These are phyloP conservation scores for Callopanchax toddi DNA, from an alignment of 2,113 vertebrate genomes.

Conservation along the genomic window DNA sequence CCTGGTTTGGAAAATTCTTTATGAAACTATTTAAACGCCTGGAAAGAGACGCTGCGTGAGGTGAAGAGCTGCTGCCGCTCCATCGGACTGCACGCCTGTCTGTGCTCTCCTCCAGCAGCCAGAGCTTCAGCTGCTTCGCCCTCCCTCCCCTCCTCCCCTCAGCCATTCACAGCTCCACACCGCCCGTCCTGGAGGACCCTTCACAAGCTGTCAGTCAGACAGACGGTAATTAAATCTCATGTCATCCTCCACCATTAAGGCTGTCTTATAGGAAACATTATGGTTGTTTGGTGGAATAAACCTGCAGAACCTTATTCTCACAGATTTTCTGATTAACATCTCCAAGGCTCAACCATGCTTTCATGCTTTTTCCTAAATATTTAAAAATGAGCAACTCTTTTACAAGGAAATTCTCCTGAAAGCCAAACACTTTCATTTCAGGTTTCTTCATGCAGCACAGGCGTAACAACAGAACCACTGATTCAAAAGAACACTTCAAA, in stretches of 20 bases:
- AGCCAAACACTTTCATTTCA: no score
- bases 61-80: constrained; percentile 19
- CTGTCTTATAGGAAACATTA: no score
- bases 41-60: neutral
- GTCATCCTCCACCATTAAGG: neutral
- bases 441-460: no score
- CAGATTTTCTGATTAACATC: no score
- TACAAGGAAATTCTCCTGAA: no score
- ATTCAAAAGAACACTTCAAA: no score
- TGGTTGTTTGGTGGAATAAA: no score
- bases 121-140: constrained; percentile 12
- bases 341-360: no score
- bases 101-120: constrained; percentile 31
- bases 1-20: neutral
- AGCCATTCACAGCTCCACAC: constrained; percentile 45
- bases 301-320: no score
- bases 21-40: neutral
- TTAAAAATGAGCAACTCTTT: no score
- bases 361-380: no score
- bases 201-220: constrained; percentile 6
- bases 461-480: no score
- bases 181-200: constrained; percentile 13
- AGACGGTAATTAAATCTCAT: constrained; percentile 4
- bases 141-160: constrained; percentile 9
- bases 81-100: constrained; percentile 40